Evolutionary conservation across 2,797 vertebrate species (phyloP).

Genomic region (Molossus alvarezi): DNA sequence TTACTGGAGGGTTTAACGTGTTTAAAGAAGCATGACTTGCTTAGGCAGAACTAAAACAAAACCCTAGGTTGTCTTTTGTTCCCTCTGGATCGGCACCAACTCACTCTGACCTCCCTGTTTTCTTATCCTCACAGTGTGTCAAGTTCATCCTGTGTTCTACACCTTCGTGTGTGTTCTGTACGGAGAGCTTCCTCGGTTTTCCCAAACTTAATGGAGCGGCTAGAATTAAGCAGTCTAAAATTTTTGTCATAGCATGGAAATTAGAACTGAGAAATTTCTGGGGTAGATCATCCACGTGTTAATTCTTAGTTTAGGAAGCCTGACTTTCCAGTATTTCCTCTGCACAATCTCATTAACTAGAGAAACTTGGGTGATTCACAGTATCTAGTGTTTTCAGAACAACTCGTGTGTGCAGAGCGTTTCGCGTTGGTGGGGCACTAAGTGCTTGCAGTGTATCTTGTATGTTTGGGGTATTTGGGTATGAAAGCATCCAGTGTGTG

Average conservation of each 20-base stretch:
- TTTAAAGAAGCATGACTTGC: background rate
- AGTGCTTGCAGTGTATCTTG: fast-evolving
- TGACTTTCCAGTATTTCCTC: background rate
- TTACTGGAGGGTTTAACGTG: slow-evolving; percentile 39
- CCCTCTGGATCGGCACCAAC: background rate
- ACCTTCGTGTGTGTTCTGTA: background rate
- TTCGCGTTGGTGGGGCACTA: fast-evolving
- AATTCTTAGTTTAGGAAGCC: background rate
- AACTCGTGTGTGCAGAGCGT: background rate
- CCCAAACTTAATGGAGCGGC: background rate
- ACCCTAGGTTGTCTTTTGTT: background rate
- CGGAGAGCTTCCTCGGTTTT: background rate
- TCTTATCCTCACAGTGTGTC: background rate
- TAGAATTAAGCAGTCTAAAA: background rate
- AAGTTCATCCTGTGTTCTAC: background rate
- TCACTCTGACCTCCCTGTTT: background rate
- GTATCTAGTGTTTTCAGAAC: background rate
- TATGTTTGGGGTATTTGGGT: background rate
- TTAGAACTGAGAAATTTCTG: background rate
- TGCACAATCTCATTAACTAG: background rate
- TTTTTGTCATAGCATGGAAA: background rate
- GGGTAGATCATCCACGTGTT: background rate
- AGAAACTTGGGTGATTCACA: background rate
- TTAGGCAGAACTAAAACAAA: slow-evolving; percentile 53
- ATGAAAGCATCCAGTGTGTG: background rate